Evolutionary conservation across 2,113 vertebrate genomes (phyloP), one percentile per base, ranked within the genome.

Genomic region (Sinocyclocheilus maitianheensis): DNA sequence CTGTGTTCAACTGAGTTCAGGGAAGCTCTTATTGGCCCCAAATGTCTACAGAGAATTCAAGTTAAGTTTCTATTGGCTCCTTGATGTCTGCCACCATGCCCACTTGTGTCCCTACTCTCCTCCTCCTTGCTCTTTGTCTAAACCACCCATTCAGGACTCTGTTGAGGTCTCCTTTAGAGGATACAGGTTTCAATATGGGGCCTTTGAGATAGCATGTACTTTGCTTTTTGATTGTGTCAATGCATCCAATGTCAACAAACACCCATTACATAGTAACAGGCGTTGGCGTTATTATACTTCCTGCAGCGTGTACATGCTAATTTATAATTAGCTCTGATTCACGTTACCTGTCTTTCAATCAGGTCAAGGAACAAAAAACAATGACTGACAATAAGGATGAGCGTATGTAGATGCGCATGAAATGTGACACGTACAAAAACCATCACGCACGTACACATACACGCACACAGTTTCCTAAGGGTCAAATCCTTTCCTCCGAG

Each of bases 51-150:
- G 20, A 84, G 20, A 83, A 60, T 26, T 60, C 30, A 79, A 89
- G 86, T 87, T 78, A 81, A 72, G 20, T 76, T 93, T 91, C 92
- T 93, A 94, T 94, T 93, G 92, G 92, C 84, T 83, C 58, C 77
- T 81, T 69, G 86, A 86, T 86, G 84, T 86, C 51, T 46, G 85
- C 84, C 80, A 85, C 85, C 84, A 26, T 89, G 91, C 91, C 92
- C 89, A 90, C 86, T 84, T 89, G 86, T 82, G 81, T 90, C 91
- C 88, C 89, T 81, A 92, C 89, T 89, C 91, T 91, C 93, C 91
- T 83, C 80, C 89, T 91, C 91, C 89, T 92, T 91, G 90, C 91
- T 90, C 87, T 79, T 78, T 74, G 82, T 76, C 87, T 88, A 80
- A 86, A 88, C 77, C 79, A 88, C 83, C 53, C 84, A 88, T 83